A percentile compares a stretch with the other conserved stretches of the same genome.
Conservation (phyloP, 2,888 invertebrate genomes). For the Invenusta paracnida region DNA sequence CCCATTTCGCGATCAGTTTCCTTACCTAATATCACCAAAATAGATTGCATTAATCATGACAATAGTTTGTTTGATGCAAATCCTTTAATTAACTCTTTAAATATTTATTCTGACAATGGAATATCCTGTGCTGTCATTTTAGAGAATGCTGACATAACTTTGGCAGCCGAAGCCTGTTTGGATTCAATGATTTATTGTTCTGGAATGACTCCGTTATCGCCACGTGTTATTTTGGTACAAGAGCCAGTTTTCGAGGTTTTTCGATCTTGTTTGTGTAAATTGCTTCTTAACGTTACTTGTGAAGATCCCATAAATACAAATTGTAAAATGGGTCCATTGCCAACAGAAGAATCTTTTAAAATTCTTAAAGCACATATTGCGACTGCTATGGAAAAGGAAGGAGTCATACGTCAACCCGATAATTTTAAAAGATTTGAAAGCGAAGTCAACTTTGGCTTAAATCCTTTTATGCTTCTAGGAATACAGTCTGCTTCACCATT, state of each 20-base stretch:
- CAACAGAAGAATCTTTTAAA: background rate
- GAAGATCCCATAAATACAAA: background rate
- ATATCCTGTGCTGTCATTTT: background rate
- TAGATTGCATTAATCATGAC: background rate
- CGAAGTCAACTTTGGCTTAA: background rate
- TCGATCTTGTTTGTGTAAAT: background rate
- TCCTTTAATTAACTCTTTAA: background rate
- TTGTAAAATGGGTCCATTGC: background rate
- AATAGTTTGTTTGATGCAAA: background rate
- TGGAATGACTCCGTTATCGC: background rate
- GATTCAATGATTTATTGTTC: constrained; percentile 2
- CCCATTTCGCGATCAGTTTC: background rate
- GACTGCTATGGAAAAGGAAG: background rate
- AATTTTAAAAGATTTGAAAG: background rate
- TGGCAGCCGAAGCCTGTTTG: background rate
- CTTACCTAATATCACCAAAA: background rate
- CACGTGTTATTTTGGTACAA: background rate
- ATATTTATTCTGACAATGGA: background rate
- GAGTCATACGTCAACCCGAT: background rate
- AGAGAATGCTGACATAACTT: background rate
- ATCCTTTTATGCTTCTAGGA: background rate
- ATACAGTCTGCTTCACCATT: background rate
- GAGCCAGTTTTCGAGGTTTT: background rate
- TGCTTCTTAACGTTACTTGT: background rate
- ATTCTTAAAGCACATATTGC: background rate